phyloP scores from a whole-genome alignment of 2,113 vertebrate species.

The Quiscalus mexicanus region DNA sequence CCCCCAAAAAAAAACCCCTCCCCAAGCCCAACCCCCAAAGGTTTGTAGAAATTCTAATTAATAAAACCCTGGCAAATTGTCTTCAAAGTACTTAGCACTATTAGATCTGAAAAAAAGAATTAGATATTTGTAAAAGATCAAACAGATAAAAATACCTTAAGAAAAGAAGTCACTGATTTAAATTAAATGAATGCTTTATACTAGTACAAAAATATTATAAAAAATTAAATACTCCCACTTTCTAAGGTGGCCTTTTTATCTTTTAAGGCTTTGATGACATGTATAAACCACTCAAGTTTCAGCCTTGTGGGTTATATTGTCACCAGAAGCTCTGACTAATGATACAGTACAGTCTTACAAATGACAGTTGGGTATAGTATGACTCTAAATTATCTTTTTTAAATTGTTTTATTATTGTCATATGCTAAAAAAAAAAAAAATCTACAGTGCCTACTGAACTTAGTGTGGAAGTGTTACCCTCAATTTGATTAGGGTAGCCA shows the following conservation, averaged over 20 bases:
- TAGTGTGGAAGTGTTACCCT: not conserved
- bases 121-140: conserved; percentile 12
- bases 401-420: not conserved
- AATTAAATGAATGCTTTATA: conserved; percentile 44
- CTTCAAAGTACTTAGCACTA: not conserved
- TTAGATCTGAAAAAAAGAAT: not conserved
- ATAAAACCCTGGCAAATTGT: not conserved
- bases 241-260: conserved; percentile 50
- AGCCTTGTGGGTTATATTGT: conserved; percentile 52
- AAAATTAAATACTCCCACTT: conserved; percentile 44
- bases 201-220: conserved; percentile 38
- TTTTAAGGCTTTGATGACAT: conserved; percentile 23
- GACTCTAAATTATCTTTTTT: conserved; percentile 11
- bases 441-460: not conserved
- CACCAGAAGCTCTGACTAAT: conserved; percentile 62
- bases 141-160: conserved; percentile 26
- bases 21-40: not conserved
- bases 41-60: not conserved
- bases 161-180: conserved; percentile 23
- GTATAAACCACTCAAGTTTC: conserved; percentile 52
- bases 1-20: not conserved
- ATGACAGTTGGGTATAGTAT: conserved; percentile 18
- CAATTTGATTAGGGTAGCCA: not conserved
- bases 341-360: conserved; percentile 26
- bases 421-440: not conserved